Base-by-base conservation (phyloP, 2,113 vertebrate genomes). In the Vulpes lagopus region DNA sequence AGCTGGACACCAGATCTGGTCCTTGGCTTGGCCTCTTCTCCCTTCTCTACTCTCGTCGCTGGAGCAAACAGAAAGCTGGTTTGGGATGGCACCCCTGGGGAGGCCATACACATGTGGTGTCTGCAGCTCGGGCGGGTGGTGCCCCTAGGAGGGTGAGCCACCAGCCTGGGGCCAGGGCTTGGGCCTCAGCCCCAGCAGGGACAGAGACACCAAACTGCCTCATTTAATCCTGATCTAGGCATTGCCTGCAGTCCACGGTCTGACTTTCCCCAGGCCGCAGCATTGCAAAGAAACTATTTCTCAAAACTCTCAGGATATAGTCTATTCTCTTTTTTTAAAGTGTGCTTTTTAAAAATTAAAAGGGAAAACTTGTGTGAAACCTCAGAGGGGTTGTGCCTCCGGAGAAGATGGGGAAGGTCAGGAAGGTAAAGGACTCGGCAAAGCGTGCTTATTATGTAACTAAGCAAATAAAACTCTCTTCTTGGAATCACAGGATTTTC, bases 381-480 rank as follows among this genome's bases (percentile, higher is more conserved):
- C 69, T 76, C 53, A 64, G 49, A 92, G 25, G 55, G 12, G 27
- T 78, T 64, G 23, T 94, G 51, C 60, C 67, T 64, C 65, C 35
- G 59, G 71, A 87, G 73, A 74, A 92, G 92, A 93, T 32, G 85
- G 81, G 38, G 57, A 67, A 88, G 92, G 85, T 96, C 96, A 92
- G 87, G 69, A 38, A 85, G 87, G 74, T 64, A 67, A 57, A 96
- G 92, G 83, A 87, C 60, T 96, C 20, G 32, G 88, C 73, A 81
- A 80, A 90, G 53, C n/a, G 93, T 55, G 69, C 80, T 92, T 90
- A 25, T 96, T 97, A 96, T 83, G 53, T 88, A 90, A 97, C 94
- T 95, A 88, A 96, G 92, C 91, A 97, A 97, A 91, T 91, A 96
- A 38, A 96, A 53, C 55, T 69, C 78, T 51, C 57, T 96, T 97